A percentile compares a stretch with the other conserved stretches of the same genome.
Conservation (phyloP, 2,888 invertebrate species). For the Sinohyriopsis cumingii region DNA sequence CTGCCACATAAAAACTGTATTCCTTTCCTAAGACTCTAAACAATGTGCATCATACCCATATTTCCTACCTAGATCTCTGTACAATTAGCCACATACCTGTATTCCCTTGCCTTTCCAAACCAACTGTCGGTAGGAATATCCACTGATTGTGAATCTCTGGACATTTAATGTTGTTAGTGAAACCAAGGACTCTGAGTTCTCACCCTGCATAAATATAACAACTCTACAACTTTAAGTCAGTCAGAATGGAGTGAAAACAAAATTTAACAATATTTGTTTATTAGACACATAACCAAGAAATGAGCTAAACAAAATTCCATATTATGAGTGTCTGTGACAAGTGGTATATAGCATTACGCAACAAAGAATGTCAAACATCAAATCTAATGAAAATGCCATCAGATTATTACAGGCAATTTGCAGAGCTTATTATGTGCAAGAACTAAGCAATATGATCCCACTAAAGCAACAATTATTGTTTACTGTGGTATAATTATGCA, state of each 20-base stretch:
- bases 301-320: no score
- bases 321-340: no score
- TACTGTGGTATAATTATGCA: no score
- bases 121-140: constrained; percentile 23
- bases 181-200: constrained; percentile 14
- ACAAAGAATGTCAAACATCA: no score
- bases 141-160: constrained; percentile 15
- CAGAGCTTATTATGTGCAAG: no score
- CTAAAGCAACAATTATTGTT: no score
- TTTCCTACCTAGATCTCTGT: not conserved
- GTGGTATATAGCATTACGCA: no score
- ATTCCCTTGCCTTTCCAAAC: constrained; percentile 20
- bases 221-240: not conserved
- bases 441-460: no score
- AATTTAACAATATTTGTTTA: not conserved
- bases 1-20: no score
- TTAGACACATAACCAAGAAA: not conserved
- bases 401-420: no score
- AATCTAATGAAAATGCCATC: no score
- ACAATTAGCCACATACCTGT: constrained; percentile 11
- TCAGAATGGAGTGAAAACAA: not conserved
- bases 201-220: constrained; percentile 19
- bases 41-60: not conserved
- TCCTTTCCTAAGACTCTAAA: no score
- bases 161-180: constrained; percentile 41